phyloP scores from a whole-genome alignment of 2,113 vertebrate genomes.

The Boleophthalmus pectinirostris region DNA sequence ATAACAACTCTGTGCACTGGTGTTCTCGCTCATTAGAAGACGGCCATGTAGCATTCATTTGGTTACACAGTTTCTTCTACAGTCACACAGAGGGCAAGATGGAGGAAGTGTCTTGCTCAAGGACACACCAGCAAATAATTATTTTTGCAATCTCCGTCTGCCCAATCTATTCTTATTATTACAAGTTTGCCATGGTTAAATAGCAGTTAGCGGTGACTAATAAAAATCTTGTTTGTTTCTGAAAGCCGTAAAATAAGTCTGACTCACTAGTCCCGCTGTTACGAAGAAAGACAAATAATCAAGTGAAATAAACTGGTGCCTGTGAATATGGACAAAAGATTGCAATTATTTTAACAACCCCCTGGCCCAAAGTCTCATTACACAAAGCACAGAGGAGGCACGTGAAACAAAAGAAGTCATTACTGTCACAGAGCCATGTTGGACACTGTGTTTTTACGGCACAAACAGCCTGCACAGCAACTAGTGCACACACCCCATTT shows the following conservation, averaged over 20 bases:
- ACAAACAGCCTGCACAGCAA: constrained; percentile 37
- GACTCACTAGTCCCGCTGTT: background rate
- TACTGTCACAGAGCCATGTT: constrained; percentile 35
- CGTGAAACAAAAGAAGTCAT: constrained; percentile 18
- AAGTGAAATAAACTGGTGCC: background rate
- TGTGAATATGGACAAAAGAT: constrained; percentile 5
- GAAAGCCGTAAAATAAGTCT: background rate
- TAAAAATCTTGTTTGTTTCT: background rate
- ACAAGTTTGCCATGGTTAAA: background rate
- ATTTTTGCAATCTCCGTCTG: too few species aligned
- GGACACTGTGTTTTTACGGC: constrained; percentile 46
- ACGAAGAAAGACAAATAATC: background rate
- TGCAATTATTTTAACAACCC: constrained; percentile 16
- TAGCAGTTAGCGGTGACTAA: background rate
- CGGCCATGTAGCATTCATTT: too few species aligned
- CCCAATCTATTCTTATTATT: too few species aligned
- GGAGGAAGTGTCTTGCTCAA: too few species aligned
- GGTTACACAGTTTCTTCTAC: too few species aligned
- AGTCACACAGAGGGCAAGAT: too few species aligned
- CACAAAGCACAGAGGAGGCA: constrained; percentile 1
- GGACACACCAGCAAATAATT: background rate
- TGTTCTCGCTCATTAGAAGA: background rate
- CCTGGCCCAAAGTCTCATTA: constrained; percentile 36
- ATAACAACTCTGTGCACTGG: background rate
- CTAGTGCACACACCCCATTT: constrained; percentile 47